Conservation (phyloP, 2,797 vertebrate species). For the Tadarida brasiliensis region DNA sequence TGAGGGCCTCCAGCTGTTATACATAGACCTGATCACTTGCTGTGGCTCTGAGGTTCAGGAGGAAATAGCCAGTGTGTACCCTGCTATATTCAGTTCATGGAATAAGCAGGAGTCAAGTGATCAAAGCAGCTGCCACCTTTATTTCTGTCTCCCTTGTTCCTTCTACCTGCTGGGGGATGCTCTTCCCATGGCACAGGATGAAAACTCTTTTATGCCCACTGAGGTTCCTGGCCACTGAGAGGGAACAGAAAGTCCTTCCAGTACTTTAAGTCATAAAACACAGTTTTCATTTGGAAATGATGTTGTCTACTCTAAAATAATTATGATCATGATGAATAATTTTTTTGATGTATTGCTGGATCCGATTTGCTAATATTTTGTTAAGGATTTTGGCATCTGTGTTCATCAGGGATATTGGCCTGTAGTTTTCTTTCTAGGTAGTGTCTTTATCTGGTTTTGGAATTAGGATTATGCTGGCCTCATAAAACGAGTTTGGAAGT, state of each 20-base stretch:
- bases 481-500: too few species aligned
- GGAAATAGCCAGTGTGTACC: neutral
- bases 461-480: too few species aligned
- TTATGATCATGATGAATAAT: neutral
- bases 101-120: neutral
- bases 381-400: too few species aligned
- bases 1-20: neutral
- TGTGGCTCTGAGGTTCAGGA: neutral
- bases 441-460: too few species aligned
- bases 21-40: neutral
- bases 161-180: rapidly evolving
- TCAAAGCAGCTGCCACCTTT: neutral
- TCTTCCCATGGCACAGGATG: neutral
- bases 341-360: too few species aligned
- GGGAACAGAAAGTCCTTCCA: neutral
- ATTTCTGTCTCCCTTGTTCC: neutral
- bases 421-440: too few species aligned
- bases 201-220: rapidly evolving
- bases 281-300: neutral
- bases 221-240: neutral
- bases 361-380: too few species aligned
- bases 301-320: neutral
- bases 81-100: neutral
- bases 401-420: too few species aligned
- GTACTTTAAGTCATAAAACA: neutral